Base-by-base conservation (phyloP, 2,113 vertebrate species). In the Hydrochoerus hydrochaeris region DNA sequence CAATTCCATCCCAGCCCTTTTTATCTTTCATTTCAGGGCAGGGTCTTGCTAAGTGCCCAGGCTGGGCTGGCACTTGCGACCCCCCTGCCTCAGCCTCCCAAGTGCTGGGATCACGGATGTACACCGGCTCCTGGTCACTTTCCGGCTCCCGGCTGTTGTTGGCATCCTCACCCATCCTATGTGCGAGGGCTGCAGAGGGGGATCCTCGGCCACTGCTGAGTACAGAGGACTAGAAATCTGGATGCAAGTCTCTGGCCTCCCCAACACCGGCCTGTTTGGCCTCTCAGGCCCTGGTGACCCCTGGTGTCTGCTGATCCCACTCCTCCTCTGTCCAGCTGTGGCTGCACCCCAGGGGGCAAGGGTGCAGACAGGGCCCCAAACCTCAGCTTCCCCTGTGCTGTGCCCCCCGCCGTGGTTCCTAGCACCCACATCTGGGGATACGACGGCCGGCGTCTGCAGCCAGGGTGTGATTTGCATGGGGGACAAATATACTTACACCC, bases 401-500 rank as follows among this genome's bases (percentile, higher is more conserved):
- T 1, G 73, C 95, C 88, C 91, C 91, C 94, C 97, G 49, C 91
- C 86, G 67, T 84, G 80, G 95, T 96, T 96, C 94, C 35, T 58
- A 96, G 91, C 97, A 94, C 44, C 10, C 69, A 89, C 97, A 98
- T 95, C 97, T 97, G 97, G 96, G 93, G 90, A 88, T 28, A 41
- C 26, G 71, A 88, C 78, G 10, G 2, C 91, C 10, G 0, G 77
- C 12, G 96, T 97, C 91, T 98, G 97, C 20, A 52, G 96, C 95
- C 78, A 17, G 49, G 82, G 84, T 35, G 46, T 67, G 46, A 97
- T 98, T 98, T 98, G 97, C 97, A 98, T 98, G 91, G 52, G 87
- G 89, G 73, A 96, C 96, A 98, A 93, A 97, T 98, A 97, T 95
- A 94, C 78, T 91, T 35, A 85, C 67, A 26, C 78, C 69, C 16